These are phyloP conservation scores for Artibeus jamaicensis DNA, from an alignment of 2,797 vertebrate genomes.

Conservation along the genomic window DNA sequence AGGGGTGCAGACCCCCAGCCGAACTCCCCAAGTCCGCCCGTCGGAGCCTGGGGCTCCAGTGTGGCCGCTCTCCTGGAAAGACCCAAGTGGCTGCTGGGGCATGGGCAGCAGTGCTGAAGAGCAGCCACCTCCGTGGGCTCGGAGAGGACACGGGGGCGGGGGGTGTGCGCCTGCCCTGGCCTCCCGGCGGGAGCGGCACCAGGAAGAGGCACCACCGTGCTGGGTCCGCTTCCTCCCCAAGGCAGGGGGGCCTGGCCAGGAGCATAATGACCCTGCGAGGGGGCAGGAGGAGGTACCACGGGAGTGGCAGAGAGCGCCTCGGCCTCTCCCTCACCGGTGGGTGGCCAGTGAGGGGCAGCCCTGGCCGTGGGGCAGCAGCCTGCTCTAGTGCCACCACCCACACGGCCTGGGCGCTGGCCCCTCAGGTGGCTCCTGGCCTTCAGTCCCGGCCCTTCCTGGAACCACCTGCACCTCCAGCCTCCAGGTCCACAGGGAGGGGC, in stretches of 20 bases:
- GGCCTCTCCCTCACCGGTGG: background rate
- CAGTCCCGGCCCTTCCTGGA: accelerated
- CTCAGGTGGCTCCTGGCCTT: background rate
- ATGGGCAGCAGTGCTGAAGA: accelerated
- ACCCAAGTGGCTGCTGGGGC: background rate
- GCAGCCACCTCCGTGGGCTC: background rate
- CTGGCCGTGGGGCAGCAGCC: accelerated
- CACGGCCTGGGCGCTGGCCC: background rate
- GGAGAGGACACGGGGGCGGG: background rate
- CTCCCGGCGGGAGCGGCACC: accelerated
- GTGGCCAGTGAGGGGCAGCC: too few species aligned
- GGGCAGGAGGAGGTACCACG: background rate
- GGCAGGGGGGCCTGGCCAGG: background rate
- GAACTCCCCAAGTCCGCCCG: background rate
- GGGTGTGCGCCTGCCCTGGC: background rate
- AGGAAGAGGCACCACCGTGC: too few species aligned
- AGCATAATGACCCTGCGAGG: accelerated
- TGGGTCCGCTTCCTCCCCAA: too few species aligned
- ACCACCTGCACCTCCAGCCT: too few species aligned
- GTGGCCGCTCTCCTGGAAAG: background rate
- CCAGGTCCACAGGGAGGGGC: accelerated
- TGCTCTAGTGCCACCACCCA: accelerated
- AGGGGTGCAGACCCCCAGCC: background rate
- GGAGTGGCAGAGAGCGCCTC: accelerated
- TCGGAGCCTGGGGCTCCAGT: background rate